phyloP scores from a whole-genome alignment of 2,113 vertebrate species.

The Calypte anna region DNA sequence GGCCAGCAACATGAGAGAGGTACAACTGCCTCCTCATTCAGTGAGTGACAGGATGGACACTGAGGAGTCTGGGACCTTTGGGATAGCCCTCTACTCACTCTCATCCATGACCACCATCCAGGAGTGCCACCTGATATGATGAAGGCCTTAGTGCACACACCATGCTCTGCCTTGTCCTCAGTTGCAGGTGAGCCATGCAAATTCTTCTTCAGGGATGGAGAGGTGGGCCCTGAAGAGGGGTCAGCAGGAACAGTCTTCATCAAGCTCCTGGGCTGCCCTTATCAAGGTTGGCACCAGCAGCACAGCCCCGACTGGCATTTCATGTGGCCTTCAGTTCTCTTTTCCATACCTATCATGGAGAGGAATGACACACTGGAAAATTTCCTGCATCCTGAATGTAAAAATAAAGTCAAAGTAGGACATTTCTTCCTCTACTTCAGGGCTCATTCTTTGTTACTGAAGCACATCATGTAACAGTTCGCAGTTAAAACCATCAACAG shows the following conservation, averaged over 20 bases:
- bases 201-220: neutral
- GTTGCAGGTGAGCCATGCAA: neutral
- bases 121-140: neutral
- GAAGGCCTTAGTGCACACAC: neutral
- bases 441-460: constrained; percentile 34
- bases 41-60: neutral
- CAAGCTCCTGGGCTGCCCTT: neutral
- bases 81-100: neutral
- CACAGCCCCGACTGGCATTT: neutral
- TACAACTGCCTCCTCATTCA: neutral
- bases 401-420: constrained; percentile 49
- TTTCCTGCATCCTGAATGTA: neutral
- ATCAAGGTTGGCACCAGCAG: neutral
- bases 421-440: constrained; percentile 12
- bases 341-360: neutral
- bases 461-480: constrained; percentile 37
- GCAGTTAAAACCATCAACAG: constrained; percentile 50
- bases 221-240: neutral
- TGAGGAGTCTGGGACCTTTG: neutral
- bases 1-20: neutral
- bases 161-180: neutral
- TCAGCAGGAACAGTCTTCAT: neutral
- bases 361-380: neutral
- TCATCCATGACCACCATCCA: neutral
- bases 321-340: neutral